Evolutionary conservation across 1,140 invertebrate species (phyloP).

Genomic region (Drosophila nannoptera): DNA sequence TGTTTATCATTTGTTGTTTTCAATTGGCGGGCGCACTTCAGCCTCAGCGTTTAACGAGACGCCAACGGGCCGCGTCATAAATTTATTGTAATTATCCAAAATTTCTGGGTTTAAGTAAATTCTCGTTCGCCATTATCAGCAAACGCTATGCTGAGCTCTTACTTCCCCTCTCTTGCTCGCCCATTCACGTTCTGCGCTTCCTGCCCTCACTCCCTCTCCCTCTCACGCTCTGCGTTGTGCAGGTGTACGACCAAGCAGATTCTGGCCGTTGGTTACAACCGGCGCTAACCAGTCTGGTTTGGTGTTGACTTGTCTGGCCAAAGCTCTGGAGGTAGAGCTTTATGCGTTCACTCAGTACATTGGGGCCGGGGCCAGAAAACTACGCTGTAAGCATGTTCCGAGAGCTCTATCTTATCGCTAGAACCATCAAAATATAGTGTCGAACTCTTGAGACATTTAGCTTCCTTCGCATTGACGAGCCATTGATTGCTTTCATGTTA

Average conservation of each 20-base stretch:
- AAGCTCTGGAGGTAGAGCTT: constrained; percentile 19
- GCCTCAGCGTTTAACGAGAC: not conserved
- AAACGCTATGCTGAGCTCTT: not conserved
- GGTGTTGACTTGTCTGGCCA: constrained; percentile 18
- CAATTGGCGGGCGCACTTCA: constrained; percentile 16
- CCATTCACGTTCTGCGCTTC: no score
- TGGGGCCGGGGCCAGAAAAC: constrained; percentile 14
- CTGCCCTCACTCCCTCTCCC: not conserved
- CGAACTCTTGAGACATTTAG: constrained; percentile 2
- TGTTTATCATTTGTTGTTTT: not conserved
- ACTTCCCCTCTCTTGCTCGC: not conserved
- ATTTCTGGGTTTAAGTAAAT: constrained; percentile 7
- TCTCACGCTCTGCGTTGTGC: not conserved
- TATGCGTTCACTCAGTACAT: constrained; percentile 28
- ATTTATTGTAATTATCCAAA: no score
- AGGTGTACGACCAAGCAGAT: not conserved
- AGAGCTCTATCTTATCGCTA: constrained; percentile 27
- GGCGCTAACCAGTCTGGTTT: constrained; percentile 36
- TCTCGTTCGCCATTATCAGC: constrained; percentile 5
- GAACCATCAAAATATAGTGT: constrained; percentile 4
- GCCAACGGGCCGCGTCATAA: no score
- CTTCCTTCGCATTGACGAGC: not conserved
- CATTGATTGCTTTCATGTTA: constrained; percentile 3
- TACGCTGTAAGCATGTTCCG: constrained; percentile 27
- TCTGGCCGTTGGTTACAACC: constrained; percentile 42